Percentiles rank a stretch among this genome's conserved stretches.
Evolutionary conservation across 2,888 invertebrate genomes (phyloP).

Genomic region (Xanthia icteritia): DNA sequence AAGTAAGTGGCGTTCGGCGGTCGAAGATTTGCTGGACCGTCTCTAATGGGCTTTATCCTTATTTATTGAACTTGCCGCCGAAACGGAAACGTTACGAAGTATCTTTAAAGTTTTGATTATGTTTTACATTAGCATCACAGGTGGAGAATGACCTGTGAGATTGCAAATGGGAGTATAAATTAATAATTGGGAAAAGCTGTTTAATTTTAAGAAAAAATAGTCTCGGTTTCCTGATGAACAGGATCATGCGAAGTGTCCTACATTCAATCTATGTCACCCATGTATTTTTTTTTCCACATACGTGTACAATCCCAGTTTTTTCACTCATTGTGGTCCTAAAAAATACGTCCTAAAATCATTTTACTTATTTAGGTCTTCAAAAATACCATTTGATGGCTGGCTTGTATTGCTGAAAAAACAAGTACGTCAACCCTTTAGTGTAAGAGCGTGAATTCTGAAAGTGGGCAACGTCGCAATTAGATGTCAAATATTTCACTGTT

Average conservation of each 20-base stretch:
- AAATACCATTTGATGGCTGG: background rate
- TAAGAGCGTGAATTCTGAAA: no score
- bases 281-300: background rate
- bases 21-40: constrained; percentile 90
- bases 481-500: no score
- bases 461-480: no score
- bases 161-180: background rate
- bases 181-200: background rate
- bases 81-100: constrained; percentile 80
- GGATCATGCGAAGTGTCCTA: background rate
- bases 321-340: background rate
- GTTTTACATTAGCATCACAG: constrained; percentile 47
- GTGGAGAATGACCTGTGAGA: background rate
- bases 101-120: constrained; percentile 79
- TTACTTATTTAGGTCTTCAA: background rate
- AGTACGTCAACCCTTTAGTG: background rate
- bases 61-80: constrained; percentile 87
- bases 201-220: background rate
- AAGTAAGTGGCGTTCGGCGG: constrained; percentile 90
- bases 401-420: background rate
- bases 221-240: background rate
- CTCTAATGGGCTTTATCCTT: constrained; percentile 90
- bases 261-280: background rate
- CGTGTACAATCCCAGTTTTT: background rate
- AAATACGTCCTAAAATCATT: background rate